Base-by-base conservation (phyloP, 2,888 invertebrate species). In the Ophonus ardosiacus region DNA sequence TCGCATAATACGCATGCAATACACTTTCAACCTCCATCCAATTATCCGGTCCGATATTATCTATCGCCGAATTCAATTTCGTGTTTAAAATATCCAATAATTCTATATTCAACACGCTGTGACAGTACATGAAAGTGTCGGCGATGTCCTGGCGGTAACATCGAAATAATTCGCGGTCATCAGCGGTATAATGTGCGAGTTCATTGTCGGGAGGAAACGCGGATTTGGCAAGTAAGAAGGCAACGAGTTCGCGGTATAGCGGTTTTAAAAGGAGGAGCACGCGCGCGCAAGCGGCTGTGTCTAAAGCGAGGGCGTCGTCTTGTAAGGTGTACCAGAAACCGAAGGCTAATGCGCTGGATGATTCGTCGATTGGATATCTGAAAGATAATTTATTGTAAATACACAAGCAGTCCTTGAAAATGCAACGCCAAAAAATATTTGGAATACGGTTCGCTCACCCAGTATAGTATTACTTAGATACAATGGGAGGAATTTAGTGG, bases 281-380 rank as follows among this genome's bases (percentile, higher is more conserved):
- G 88, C 92, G 89, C 88, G 92, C 89, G 90, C 91, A 89, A 89
- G 92, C 90, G 1, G 91, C 90, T 7, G 91, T 89, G 17, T 92
- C 92, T 65, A 93, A 89, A 80, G 92, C 92, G 74, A 94, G 89
- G 71, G 95, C 92, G 88, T 95, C 95, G 89, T 96, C 95, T 94
- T 98, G 98, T 81, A 98, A 91, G 84, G 96, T 95, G 90, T 97
- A 98, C 98, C 98, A 98, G 91, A 98, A 97, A 2, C 96, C 96
- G 91, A 98, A 96, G 0, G 97, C 94, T 86, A 97, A 93, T 86
- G 95, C 96, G 89, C 98, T 98, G 86, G 96, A 94, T 0, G 95
- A 95, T 91, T 98, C 98, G 89, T 98, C 97, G 3, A 96, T 93
- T 0, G 98, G 98, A 92, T 97, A 98, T 10, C 43, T 51, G 13